phyloP scores from a whole-genome alignment of 2,888 invertebrate species.

The Aspidiotus rigidus region DNA sequence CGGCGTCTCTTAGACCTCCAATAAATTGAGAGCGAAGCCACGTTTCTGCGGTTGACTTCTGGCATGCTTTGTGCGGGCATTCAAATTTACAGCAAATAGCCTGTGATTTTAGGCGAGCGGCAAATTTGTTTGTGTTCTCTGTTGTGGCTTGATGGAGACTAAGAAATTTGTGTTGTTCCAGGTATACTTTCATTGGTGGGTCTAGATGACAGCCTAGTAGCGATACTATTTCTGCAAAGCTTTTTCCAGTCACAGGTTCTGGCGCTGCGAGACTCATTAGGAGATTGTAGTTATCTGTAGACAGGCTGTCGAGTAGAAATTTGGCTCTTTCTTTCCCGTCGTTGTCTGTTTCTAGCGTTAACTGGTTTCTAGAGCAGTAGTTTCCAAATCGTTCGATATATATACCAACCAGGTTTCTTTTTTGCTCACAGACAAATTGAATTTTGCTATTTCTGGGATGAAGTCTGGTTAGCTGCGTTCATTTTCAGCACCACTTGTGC shows the following conservation, averaged over 20 bases:
- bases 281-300: not conserved
- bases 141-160: not conserved
- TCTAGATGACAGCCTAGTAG: not conserved
- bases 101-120: not conserved
- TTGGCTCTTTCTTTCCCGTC: not conserved
- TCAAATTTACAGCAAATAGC: not conserved
- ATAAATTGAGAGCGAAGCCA: not conserved
- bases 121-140: not conserved
- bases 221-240: not conserved
- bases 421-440: too few species aligned
- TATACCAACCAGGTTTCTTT: too few species aligned
- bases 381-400: not conserved
- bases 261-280: not conserved
- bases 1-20: not conserved
- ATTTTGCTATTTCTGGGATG: too few species aligned
- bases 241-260: not conserved
- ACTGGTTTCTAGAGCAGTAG: not conserved
- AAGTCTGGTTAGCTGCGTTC: too few species aligned
- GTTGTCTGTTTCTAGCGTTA: not conserved
- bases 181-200: not conserved
- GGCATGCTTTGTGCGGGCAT: not conserved
- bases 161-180: not conserved
- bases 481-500: too few species aligned
- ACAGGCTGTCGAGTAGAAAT: not conserved
- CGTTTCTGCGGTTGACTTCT: not conserved